Evolutionary conservation across 2,888 invertebrate genomes (phyloP).

Genomic region (Cephus rjabovi): DNA sequence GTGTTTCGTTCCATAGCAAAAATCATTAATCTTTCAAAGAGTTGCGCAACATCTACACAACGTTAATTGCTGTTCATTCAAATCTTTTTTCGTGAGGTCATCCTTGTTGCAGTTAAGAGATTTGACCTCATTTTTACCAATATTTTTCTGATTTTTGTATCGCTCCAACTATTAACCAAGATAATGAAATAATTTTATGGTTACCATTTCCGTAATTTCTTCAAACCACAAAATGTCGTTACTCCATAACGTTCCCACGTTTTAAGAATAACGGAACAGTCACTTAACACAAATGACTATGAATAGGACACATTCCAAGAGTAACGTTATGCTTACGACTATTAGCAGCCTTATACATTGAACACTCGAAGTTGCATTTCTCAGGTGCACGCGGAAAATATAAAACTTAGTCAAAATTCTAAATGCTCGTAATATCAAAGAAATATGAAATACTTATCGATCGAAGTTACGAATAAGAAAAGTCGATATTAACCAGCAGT

Average conservation of each 20-base stretch:
- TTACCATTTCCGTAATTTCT: background rate
- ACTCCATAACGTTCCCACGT: background rate
- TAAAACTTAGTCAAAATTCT: background rate
- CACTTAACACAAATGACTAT: background rate
- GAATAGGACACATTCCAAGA: background rate
- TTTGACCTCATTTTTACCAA: background rate
- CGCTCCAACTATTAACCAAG: background rate
- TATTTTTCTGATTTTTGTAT: background rate
- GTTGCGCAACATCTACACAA: background rate
- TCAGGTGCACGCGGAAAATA: background rate
- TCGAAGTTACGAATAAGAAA: background rate
- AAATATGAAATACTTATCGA: background rate
- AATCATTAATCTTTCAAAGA: background rate
- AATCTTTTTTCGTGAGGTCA: background rate
- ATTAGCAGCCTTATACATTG: background rate
- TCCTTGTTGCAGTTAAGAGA: too few species aligned
- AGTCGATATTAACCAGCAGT: background rate
- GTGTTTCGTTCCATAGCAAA: background rate
- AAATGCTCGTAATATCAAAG: background rate
- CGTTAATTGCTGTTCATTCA: background rate
- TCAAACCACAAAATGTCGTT: background rate
- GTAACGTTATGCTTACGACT: background rate
- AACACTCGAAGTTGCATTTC: background rate
- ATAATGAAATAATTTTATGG: background rate
- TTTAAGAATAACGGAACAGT: background rate